Evolutionary conservation across 2,113 vertebrate genomes (phyloP), one percentile per base, ranked within the genome.

Genomic region (Atlantisia rogersi): DNA sequence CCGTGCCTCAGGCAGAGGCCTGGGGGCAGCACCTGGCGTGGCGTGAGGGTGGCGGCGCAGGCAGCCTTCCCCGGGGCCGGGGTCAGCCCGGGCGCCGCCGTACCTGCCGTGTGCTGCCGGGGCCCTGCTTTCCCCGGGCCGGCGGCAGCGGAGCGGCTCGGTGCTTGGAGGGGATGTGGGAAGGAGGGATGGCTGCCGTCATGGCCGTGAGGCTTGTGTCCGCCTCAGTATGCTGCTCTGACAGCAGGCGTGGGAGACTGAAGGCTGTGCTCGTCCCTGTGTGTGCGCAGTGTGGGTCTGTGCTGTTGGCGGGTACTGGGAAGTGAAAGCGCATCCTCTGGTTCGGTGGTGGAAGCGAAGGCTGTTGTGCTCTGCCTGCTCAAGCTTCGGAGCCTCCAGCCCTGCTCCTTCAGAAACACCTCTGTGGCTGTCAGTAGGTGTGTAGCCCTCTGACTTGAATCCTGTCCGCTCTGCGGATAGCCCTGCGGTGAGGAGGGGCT

Each of bases 111-210:
- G 75, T 29, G 1, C 0, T 2, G 48, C 37, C 3, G 9, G 11
- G 55, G 53, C 1, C n/a, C n/a, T 29, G 21, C 5, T 8, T 1
- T 5, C 52, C 26, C 0, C 50, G 12, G 70, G 29, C 3, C 6
- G 0, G 21, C 0, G 1, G 64, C 10, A 0, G 0, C 14, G 1
- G 40, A 3, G 17, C 15, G 53, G 3, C 5, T 32, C 9, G 0
- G 10, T 39, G 82, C 3, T 67, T 35, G 19, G 9, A 55, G 65
- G 74, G 46, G 9, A 0, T 28, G 64, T 2, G 52, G 40, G 48
- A 37, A 29, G 69, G 46, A 4, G 40, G 44, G 13, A 1, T 68
- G 9, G 0, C 31, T 71, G 53, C 55, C 1, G 1, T 67, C n/a
- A 0, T 37, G 40, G 40, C 70, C 74, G 32, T 5, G 62, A 16